Evolutionary conservation across 2,888 invertebrate species (phyloP).

Genomic region (Orthosia cruda): DNA sequence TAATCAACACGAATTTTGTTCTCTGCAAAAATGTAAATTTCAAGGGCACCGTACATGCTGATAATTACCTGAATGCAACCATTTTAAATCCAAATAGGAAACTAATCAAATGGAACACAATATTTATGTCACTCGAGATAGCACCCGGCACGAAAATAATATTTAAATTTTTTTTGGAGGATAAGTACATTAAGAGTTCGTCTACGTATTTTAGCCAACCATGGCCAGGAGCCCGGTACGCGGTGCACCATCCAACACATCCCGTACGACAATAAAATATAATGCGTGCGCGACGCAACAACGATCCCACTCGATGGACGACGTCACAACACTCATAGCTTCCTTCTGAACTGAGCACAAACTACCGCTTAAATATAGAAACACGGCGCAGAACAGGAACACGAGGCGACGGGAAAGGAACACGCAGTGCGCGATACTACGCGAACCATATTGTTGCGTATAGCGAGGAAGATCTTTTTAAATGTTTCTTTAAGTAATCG

Average conservation of each 20-base stretch:
- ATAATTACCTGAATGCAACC: constrained; percentile 74
- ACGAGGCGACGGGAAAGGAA: constrained; percentile 84
- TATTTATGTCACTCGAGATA: constrained; percentile 76
- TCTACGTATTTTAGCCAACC: constrained; percentile 60
- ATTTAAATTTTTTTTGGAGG: constrained; percentile 74
- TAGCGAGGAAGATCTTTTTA: constrained; percentile 1
- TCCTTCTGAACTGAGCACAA: constrained; percentile 86
- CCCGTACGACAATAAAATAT: constrained; percentile 79
- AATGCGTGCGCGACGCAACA: constrained; percentile 73
- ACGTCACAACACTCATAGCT: constrained; percentile 85
- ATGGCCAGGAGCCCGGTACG: constrained; percentile 66
- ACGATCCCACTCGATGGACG: constrained; percentile 75
- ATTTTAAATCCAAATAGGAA: constrained; percentile 51
- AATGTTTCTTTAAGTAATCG: not conserved
- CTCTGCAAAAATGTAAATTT: not conserved
- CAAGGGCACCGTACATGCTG: constrained; percentile 14
- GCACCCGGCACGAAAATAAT: constrained; percentile 78
- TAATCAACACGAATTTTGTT: not conserved
- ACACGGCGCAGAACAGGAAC: constrained; percentile 87
- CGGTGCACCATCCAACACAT: constrained; percentile 76
- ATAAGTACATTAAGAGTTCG: constrained; percentile 68
- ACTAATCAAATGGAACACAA: constrained; percentile 68
- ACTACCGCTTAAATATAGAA: constrained; percentile 90
- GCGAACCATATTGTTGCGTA: constrained; percentile 53
- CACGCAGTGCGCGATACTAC: constrained; percentile 74